Conservation (phyloP, 1,140 invertebrate genomes). For the Aphelinus certus region DNA sequence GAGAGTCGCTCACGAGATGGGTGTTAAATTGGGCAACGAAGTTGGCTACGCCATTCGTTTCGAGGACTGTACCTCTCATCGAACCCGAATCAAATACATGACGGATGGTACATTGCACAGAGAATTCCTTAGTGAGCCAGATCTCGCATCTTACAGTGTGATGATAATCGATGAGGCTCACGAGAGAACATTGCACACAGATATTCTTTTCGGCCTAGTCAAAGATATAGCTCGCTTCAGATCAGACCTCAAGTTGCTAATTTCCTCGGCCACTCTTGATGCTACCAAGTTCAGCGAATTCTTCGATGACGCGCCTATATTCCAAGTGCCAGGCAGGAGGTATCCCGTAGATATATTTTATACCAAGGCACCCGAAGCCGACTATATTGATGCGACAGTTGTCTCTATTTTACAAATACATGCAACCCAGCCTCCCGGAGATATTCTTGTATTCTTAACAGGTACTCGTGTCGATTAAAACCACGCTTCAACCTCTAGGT, state of each 20-base stretch:
- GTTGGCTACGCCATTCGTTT: conserved; percentile 99
- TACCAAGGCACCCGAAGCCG: conserved; percentile 98
- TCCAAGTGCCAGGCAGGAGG: conserved; percentile 90
- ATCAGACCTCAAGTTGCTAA: conserved; percentile 93
- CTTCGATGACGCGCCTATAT: conserved; percentile 98
- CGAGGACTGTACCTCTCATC: conserved; percentile 97
- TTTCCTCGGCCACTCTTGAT: conserved; percentile 98
- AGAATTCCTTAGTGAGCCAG: conserved; percentile 97
- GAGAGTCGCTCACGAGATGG: conserved; percentile 99
- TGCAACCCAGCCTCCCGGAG: conserved; percentile 92
- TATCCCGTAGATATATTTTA: conserved; percentile 98
- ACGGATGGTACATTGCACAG: conserved; percentile 98
- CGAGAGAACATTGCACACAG: conserved; percentile 97
- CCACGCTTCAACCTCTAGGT: not conserved
- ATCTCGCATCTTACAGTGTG: conserved; percentile 91
- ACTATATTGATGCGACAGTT: conserved; percentile 97
- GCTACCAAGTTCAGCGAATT: conserved; percentile 98
- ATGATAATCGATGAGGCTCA: conserved; percentile 99
- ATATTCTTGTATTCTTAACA: conserved; percentile 96
- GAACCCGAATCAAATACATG: conserved; percentile 99
- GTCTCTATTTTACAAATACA: conserved; percentile 98
- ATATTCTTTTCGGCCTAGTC: conserved; percentile 97
- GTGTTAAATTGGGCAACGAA: conserved; percentile 96
- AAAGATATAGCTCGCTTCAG: conserved; percentile 97
- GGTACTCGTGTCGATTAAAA: conserved; percentile 63